phyloP scores from a whole-genome alignment of 2,888 invertebrate genomes.

The Mythimna vitellina region DNA sequence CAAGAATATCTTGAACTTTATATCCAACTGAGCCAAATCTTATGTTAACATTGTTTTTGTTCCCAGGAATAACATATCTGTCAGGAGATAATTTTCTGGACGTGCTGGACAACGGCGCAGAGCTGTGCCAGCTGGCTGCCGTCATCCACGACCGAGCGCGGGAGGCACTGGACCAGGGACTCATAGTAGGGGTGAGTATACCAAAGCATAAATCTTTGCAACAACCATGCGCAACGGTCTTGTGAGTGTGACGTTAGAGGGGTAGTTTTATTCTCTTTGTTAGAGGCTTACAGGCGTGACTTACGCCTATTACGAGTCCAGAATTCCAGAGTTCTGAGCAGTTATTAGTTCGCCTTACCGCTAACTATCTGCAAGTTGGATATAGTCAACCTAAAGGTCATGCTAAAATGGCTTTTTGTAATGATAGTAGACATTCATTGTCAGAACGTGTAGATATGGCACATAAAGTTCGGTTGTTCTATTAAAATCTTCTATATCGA shows the following conservation, averaged over 20 bases:
- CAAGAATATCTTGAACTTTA: not conserved
- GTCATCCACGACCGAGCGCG: conserved; percentile 94
- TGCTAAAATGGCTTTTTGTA: not conserved
- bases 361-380: no score
- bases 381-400: not conserved
- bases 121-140: conserved; percentile 95
- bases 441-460: no score
- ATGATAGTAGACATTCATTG: no score
- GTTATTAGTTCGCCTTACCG: no score
- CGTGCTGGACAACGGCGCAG: conserved; percentile 95
- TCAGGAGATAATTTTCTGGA: conserved; percentile 95
- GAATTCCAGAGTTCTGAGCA: no score
- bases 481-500: not conserved
- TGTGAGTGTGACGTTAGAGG: no score
- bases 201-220: no score
- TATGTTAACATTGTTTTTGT: conserved; percentile 33
- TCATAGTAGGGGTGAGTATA: conserved; percentile 90
- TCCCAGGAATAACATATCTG: conserved; percentile 93
- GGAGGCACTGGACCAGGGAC: conserved; percentile 92
- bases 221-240: no score
- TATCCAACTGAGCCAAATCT: not conserved
- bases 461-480: not conserved
- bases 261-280: no score
- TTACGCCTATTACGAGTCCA: no score
- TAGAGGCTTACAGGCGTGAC: no score